Conservation (phyloP, 1,140 invertebrate genomes). For the Drosophila equinoxialis region DNA sequence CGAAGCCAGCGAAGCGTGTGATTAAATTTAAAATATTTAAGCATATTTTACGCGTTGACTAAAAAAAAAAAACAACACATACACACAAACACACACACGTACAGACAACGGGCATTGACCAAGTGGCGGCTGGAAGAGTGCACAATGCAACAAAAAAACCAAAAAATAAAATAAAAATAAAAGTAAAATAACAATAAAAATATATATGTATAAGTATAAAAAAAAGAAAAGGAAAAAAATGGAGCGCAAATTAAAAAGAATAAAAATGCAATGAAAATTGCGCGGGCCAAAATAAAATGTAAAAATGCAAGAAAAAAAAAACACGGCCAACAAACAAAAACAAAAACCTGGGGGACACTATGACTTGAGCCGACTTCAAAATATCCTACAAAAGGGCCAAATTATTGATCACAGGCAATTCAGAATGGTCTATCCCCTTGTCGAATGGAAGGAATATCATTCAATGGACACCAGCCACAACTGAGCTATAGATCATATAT, state of each 20-base stretch:
- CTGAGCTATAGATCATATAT: too few species aligned
- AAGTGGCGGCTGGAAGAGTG: slow-evolving; percentile 20
- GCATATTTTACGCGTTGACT: slow-evolving; percentile 80
- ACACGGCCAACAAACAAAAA: slow-evolving; percentile 34
- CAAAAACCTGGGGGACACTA: background rate
- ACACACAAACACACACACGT: slow-evolving; percentile 8
- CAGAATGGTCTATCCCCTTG: too few species aligned
- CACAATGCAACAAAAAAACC: slow-evolving; percentile 56
- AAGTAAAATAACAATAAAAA: slow-evolving; percentile 73
- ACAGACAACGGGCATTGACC: slow-evolving; percentile 50
- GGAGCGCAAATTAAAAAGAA: slow-evolving; percentile 75
- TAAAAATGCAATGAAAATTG: slow-evolving; percentile 62
- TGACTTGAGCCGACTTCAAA: too few species aligned
- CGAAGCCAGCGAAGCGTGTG: slow-evolving; percentile 73
- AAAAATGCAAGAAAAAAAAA: slow-evolving; percentile 50
- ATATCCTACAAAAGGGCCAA: too few species aligned
- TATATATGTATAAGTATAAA: slow-evolving; percentile 71
- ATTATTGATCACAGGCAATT: too few species aligned
- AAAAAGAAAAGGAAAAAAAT: slow-evolving; percentile 68
- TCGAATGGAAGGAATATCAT: too few species aligned
- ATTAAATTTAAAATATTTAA: slow-evolving; percentile 82
- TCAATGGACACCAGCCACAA: too few species aligned
- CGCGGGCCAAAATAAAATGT: slow-evolving; percentile 66
- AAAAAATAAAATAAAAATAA: slow-evolving; percentile 55
- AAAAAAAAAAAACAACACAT: slow-evolving; percentile 31